Base-by-base conservation (phyloP, 2,113 vertebrate species). In the Podiceps cristatus region DNA sequence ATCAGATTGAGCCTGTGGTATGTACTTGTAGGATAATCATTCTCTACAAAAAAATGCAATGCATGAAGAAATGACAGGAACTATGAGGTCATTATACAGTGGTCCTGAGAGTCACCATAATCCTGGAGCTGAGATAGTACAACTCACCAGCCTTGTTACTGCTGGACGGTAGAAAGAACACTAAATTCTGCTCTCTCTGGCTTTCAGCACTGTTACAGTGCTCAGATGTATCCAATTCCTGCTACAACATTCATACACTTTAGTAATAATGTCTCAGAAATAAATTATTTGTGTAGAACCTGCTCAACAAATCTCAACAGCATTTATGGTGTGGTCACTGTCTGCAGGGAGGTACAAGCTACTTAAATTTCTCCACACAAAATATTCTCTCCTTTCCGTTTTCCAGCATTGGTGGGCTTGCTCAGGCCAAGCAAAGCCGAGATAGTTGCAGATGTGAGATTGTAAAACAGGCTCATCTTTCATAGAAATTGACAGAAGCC, bases 311-410 rank as follows among this genome's bases (percentile, higher is more conserved):
- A 50, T 37, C 29, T 44, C 68, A 23, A 5, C 31, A 19, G 66
- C 27, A 9, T 28, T 31, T 52, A n/a, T 1, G 18, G 24, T 5
- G n/a, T 10, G 12, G 35, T 22, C n/a, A 13, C 31, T 2, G 1
- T 50, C 37, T 27, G 19, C 42, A 15, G n/a, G 15, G 18, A 5
- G 25, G 22, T 24, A 60, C 45, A 9, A 0, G 11, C 16, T 44
- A 8, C 35, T 62, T 23, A 13, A 7, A 27, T 9, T 42, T 58
- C 33, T 44, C 50, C 40, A 5, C 2, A 22, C 33, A 55, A 27
- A 79, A 18, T 13, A 5, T 1, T 4, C 16, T 79, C 12, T 73
- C 44, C 10, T 45, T 45, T 20, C 47, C 10, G 24, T 35, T 78
- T 35, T 16, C 52, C n/a, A 9, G 33, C 37, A 20, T 4, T 13